A percentile compares a stretch with the other conserved stretches of the same genome.
Evolutionary conservation across 2,888 invertebrate species (phyloP).

Genomic region (Cecidostiba fungosa): DNA sequence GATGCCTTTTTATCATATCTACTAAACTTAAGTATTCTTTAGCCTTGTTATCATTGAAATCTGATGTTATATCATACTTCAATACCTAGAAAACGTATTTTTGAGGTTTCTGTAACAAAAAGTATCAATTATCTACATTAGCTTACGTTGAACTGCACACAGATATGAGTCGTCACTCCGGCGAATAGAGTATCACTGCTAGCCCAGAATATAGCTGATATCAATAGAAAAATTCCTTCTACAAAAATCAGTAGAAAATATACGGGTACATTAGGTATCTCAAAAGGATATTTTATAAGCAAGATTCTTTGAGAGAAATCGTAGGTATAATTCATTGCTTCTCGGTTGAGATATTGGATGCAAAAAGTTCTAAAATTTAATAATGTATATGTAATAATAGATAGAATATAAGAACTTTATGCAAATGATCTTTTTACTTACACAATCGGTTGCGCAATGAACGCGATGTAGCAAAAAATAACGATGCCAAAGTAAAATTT

Average conservation of each 20-base stretch:
- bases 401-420: no score
- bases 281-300: slow-evolving; percentile 3
- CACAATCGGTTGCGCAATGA: not conserved
- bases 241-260: not conserved
- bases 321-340: not conserved
- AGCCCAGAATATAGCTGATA: not conserved
- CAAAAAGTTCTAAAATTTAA: not conserved
- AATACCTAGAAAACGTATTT: not conserved
- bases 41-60: not conserved
- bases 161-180: not conserved
- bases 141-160: slow-evolving; percentile 3
- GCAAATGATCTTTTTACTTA: no score
- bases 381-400: not conserved
- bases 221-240: not conserved
- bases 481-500: not conserved
- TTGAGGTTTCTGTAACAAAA: no score
- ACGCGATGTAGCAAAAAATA: not conserved
- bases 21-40: not conserved
- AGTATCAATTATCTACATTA: not conserved
- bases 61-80: not conserved
- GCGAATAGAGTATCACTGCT: slow-evolving; percentile 8
- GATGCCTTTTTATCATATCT: not conserved
- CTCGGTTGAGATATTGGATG: not conserved
- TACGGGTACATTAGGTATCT: not conserved
- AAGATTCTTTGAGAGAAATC: not conserved